Evolutionary conservation across 2,113 vertebrate species (phyloP), one percentile per base, ranked within the genome.

Genomic region (Alosa alosa): DNA sequence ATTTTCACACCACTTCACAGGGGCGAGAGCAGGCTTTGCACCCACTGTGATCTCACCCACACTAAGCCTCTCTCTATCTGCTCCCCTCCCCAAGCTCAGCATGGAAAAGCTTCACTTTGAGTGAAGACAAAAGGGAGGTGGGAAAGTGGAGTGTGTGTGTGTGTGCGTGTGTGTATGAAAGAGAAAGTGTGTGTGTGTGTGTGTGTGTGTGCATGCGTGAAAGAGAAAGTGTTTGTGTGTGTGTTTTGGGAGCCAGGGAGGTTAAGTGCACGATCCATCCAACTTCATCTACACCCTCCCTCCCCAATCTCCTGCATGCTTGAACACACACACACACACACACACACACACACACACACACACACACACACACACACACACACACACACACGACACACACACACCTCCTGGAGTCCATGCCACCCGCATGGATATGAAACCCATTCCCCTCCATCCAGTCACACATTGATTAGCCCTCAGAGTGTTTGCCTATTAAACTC

Each of bases 401-500:
- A 39, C 72, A 17, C 72, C 36, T 78, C 72, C 72, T 15, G 36
- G 72, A 39, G 25, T 36, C 86, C 83, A 15, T 47, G 86, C 83
- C 87, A 91, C 91, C 84, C 84, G 84, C 91, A 90, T 31, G 85
- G 84, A 44, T 87, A 88, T 86, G 88, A 93, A 91, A 87, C 89
- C 88, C 88, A 75, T 87, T 84, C 83, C 85, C 64, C 88, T 83
- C 57, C 7, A 17, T 85, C 87, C 88, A 84, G 90, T 93, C 88
- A 87, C 90, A 92, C 90, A 87, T 91, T 94, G 93, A 94, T 94
- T 93, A 93, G 90, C 89, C 90, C 88, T 89, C 82, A 86, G 86
- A 92, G 91, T 94, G 91, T 94, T 93, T 91, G 85, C 86, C 87
- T 90, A 92, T 93, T 94, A 94, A 89, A 90, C 90, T 85, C 87